Conservation (phyloP, 2,113 vertebrate species). For the Petrocephalus zakoni region DNA sequence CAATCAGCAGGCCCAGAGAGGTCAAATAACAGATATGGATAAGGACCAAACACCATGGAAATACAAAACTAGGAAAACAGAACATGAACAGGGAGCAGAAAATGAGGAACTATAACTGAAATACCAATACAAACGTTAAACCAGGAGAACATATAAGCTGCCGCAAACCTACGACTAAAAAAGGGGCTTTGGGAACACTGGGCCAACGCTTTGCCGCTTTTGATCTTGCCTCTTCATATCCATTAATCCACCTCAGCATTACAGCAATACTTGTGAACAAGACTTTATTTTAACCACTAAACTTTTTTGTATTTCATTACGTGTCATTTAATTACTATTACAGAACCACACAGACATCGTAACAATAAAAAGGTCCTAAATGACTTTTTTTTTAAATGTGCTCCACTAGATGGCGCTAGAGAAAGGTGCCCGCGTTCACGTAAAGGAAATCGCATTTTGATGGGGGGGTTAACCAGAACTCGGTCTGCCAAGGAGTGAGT, state of each 20-base stretch:
- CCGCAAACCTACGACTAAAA: too few species aligned
- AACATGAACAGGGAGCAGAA: too few species aligned
- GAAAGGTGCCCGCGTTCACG: background rate
- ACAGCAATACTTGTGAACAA: background rate
- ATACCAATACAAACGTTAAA: too few species aligned
- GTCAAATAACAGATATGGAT: too few species aligned
- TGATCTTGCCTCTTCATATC: background rate
- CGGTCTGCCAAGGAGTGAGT: background rate
- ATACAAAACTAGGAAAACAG: too few species aligned
- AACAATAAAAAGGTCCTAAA: background rate
- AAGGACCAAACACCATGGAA: too few species aligned
- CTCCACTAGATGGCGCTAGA: slow-evolving; percentile 3
- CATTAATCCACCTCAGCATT: background rate
- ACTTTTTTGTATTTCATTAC: background rate
- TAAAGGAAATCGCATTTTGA: background rate
- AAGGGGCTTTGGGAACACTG: too few species aligned
- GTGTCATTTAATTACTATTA: background rate
- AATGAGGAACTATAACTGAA: too few species aligned
- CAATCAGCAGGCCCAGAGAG: too few species aligned
- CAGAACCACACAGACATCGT: background rate
- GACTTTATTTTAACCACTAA: background rate
- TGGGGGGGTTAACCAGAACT: background rate
- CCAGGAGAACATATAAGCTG: too few species aligned
- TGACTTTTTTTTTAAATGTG: background rate
- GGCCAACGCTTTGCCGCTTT: background rate